These are phyloP conservation scores for Perizoma affinitatum DNA, from an alignment of 2,888 invertebrate species.

Conservation along the genomic window DNA sequence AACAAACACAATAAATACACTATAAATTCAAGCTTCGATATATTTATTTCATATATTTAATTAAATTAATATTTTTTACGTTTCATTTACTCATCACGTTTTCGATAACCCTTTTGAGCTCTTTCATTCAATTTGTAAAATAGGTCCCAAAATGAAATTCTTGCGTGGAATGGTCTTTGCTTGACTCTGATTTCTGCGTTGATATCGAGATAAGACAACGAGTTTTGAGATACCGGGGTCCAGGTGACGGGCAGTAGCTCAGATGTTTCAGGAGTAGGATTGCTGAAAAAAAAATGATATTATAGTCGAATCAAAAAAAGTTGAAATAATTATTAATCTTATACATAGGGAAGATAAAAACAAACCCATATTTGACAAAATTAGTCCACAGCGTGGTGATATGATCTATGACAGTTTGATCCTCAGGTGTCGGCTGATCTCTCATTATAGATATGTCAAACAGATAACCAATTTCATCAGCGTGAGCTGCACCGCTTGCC, in stretches of 20 bases:
- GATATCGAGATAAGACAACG: slow-evolving; percentile 42
- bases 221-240: slow-evolving; percentile 41
- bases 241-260: slow-evolving; percentile 50
- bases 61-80: too few species aligned
- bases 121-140: slow-evolving; percentile 47
- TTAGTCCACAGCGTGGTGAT: slow-evolving; percentile 58
- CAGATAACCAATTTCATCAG: slow-evolving; percentile 55
- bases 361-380: slow-evolving; percentile 58
- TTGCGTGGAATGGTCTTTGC: slow-evolving; percentile 43
- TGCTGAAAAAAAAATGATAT: slow-evolving; percentile 47
- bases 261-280: slow-evolving; percentile 49
- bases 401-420: slow-evolving; percentile 49
- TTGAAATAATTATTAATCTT: too few species aligned
- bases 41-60: too few species aligned
- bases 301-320: too few species aligned
- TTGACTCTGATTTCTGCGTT: slow-evolving; percentile 43
- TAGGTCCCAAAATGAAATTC: slow-evolving; percentile 54
- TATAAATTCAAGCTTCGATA: too few species aligned
- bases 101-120: slow-evolving; percentile 34
- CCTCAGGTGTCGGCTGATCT: slow-evolving; percentile 41
- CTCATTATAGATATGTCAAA: slow-evolving; percentile 49
- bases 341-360: slow-evolving; percentile 10
- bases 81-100: not conserved
- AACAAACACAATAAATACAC: too few species aligned
- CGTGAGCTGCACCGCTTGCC: slow-evolving; percentile 48